A percentile compares a stretch with the other conserved stretches of the same genome.
Evolutionary conservation across 1,140 invertebrate genomes (phyloP).

Genomic region (Listronotus bonariensis): DNA sequence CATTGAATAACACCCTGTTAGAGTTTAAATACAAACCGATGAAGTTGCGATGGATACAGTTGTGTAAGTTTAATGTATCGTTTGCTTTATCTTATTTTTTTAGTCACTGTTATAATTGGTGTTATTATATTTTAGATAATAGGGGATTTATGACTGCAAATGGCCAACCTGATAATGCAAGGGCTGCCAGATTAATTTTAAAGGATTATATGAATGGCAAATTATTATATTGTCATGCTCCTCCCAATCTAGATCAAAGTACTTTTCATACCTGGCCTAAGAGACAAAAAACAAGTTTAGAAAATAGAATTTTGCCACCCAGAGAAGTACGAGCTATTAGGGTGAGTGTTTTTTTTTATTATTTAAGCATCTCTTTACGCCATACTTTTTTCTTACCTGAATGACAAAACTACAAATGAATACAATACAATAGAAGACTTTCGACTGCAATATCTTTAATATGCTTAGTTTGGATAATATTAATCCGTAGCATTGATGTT

Average conservation of each 20-base stretch:
- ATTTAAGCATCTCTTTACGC: too few species aligned
- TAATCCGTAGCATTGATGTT: background rate
- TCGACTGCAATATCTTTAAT: background rate
- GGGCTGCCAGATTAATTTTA: constrained; percentile 85
- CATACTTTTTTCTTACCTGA: background rate
- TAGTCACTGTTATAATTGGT: constrained; percentile 4
- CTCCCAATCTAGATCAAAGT: constrained; percentile 73
- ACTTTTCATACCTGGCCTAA: constrained; percentile 69
- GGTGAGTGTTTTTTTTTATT: constrained; percentile 48
- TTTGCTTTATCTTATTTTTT: background rate
- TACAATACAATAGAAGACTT: background rate
- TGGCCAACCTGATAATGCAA: constrained; percentile 90
- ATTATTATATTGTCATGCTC: constrained; percentile 82
- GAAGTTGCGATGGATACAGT: too few species aligned
- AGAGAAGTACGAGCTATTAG: constrained; percentile 62
- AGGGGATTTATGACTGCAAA: constrained; percentile 95
- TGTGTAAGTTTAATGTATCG: background rate
- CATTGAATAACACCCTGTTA: too few species aligned
- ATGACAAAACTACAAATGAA: background rate
- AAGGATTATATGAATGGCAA: constrained; percentile 95
- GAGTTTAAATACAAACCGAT: too few species aligned
- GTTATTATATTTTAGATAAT: constrained; percentile 70
- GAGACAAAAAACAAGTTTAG: constrained; percentile 50
- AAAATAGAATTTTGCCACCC: constrained; percentile 57
- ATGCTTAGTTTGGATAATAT: too few species aligned